These are phyloP conservation scores for Chelon labrosus DNA, from an alignment of 2,797 vertebrate genomes.

Conservation along the genomic window DNA sequence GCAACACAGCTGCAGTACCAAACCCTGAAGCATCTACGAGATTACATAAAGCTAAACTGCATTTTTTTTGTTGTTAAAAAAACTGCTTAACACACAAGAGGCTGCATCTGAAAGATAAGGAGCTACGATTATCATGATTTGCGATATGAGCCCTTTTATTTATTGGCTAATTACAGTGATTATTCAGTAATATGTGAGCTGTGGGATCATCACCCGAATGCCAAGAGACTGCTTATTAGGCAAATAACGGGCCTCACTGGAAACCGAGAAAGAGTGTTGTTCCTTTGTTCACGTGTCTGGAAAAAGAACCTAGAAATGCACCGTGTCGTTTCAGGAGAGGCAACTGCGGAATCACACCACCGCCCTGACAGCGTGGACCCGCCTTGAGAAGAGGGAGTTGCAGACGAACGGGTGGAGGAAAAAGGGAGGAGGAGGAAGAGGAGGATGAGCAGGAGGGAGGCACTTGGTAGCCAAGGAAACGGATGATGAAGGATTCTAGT, in stretches of 20 bases:
- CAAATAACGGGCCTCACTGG: conserved; percentile 17
- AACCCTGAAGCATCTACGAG: conserved; percentile 16
- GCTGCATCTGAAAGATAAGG: conserved; percentile 13
- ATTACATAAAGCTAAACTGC: conserved; percentile 10
- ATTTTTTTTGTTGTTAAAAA: no score
- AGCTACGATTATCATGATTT: conserved; percentile 15
- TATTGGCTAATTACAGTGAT: conserved; percentile 62
- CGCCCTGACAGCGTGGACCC: conserved; percentile 55
- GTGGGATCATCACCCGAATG: conserved; percentile 19
- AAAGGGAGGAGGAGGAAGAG: conserved; percentile 25
- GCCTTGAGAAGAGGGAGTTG: conserved; percentile 49
- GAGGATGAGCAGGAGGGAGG: conserved; percentile 37
- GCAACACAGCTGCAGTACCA: conserved; percentile 55
- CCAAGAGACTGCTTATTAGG: conserved; percentile 37
- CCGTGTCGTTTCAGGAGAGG: conserved; percentile 43
- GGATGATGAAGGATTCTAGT: conserved; percentile 73
- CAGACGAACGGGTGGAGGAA: conserved; percentile 44
- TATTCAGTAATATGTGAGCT: conserved; percentile 23
- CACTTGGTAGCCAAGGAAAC: conserved; percentile 83
- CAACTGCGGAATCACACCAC: conserved; percentile 43
- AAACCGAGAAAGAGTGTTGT: background rate
- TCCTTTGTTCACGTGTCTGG: conserved; percentile 5
- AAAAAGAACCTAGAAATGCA: conserved; percentile 58
- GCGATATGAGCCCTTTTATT: conserved; percentile 24
- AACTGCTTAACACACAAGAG: conserved; percentile 7